Evolutionary conservation across 1,140 invertebrate species (phyloP), one percentile per base, ranked within the genome.

Genomic region (Rhagoletis pomonella): DNA sequence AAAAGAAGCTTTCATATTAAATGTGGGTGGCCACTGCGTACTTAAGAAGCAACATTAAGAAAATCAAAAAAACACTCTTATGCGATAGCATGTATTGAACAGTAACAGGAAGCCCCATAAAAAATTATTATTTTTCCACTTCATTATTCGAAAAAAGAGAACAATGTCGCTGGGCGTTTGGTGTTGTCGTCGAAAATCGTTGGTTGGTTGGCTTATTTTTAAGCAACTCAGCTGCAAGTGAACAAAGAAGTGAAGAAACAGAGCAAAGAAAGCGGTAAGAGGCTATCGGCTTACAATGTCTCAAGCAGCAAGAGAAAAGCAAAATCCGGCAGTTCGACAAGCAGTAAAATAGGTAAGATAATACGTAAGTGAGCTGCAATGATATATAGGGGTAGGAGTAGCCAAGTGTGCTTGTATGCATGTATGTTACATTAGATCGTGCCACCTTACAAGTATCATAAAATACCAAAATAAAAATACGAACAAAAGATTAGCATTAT

Each of bases 81-180:
- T 17, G 17, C 44, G 44, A 14, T 47, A 73, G 17, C 4, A 50
- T 73, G 69, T 47, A n/a, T 81, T 29, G 73, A 81, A 50, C 50
- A 81, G 44, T 29, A 6, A 81, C 73, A 81, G 19, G 84, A 86
- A 86, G 85, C 85, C 67, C 9, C 65, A 86, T 65, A 87, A 84
- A 87, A 84, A 19, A 39, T 87, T 84, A 87, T 84, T 87, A 64
- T 67, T 84, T 87, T 87, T 64, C 44, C 19, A 87, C 44, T 67
- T 39, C 19, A 69, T 44, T 81, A 87, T 87, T 29, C 50, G 10
- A 58, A 65, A 77, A 73, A 77, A 60, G 62, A 47, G 2, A 64
- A 29, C 44, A 44, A 29, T 86, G 12, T 29, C 29, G 44, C 47
- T 58, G 17, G 4, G 42, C 6, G 14, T 7, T 12, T n/a, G 12